Evolutionary conservation across 1,140 invertebrate genomes (phyloP).

Genomic region (Babylonia areolata): DNA sequence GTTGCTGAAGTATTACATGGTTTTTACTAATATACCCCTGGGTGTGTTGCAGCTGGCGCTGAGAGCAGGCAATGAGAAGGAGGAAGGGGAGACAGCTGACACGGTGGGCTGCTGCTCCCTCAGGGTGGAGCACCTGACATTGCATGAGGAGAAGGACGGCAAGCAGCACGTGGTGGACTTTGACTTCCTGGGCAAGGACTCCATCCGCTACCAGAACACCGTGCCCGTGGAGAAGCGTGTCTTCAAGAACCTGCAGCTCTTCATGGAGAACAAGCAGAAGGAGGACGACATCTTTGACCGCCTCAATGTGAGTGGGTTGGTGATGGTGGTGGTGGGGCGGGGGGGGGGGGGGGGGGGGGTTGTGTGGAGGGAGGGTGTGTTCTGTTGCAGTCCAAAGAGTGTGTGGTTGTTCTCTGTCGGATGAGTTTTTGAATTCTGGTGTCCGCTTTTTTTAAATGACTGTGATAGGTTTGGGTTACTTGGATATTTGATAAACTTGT

Average conservation of each 20-base stretch:
- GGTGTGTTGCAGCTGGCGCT: slow-evolving; percentile 85
- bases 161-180: slow-evolving; percentile 98
- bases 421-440: too few relatives aligned
- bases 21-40: too few relatives aligned
- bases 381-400: too few relatives aligned
- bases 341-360: too few relatives aligned
- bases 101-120: slow-evolving; percentile 99
- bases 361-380: too few relatives aligned
- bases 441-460: too few relatives aligned
- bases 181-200: slow-evolving; percentile 98
- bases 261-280: slow-evolving; percentile 97
- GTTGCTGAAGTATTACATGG: too few relatives aligned
- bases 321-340: too few relatives aligned
- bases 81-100: slow-evolving; percentile 95
- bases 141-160: slow-evolving; percentile 92
- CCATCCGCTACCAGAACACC: slow-evolving; percentile 97
- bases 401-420: too few relatives aligned
- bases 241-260: slow-evolving; percentile 98
- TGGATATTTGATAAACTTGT: too few relatives aligned
- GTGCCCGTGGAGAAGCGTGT: slow-evolving; percentile 98
- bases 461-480: too few relatives aligned
- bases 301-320: slow-evolving; percentile 89
- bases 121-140: slow-evolving; percentile 95
- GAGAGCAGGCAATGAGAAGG: slow-evolving; percentile 99
- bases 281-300: slow-evolving; percentile 99